A percentile compares a stretch with the other conserved stretches of the same genome.
Conservation (phyloP, 2,888 invertebrate genomes). For the Clanis bilineata region DNA sequence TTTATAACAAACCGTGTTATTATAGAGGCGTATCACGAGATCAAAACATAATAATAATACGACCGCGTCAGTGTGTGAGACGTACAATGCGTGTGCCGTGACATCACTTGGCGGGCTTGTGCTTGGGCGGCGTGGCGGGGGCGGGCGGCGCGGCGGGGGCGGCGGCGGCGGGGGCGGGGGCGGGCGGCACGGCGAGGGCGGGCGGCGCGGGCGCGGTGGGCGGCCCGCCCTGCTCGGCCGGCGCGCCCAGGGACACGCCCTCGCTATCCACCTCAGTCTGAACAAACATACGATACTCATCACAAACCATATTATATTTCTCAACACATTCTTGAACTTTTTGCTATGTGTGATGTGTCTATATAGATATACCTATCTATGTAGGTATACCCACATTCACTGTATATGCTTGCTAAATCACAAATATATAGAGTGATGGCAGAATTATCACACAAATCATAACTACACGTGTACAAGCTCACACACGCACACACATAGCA, state of each 20-base stretch:
- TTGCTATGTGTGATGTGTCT: too few species aligned
- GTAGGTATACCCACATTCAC: too few species aligned
- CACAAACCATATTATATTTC: background rate
- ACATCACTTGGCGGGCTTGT: constrained; percentile 74
- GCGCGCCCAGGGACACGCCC: constrained; percentile 74
- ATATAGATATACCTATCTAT: too few species aligned
- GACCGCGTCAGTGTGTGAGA: background rate
- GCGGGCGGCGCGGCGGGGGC: background rate
- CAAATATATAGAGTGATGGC: too few species aligned
- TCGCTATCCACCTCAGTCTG: constrained; percentile 79
- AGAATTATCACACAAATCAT: too few species aligned
- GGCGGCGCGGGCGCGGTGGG: constrained; percentile 53
- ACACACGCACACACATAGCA: too few species aligned
- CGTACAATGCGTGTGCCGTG: constrained; percentile 17
- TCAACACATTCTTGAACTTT: too few species aligned
- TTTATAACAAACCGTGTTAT: too few species aligned
- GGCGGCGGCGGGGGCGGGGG: background rate
- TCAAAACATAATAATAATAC: too few species aligned
- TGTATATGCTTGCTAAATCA: too few species aligned
- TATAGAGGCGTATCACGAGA: too few species aligned
- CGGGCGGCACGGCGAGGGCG: background rate
- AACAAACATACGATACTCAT: background rate
- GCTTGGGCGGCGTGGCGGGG: constrained; percentile 60
- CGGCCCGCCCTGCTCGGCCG: constrained; percentile 75
- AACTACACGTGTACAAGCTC: too few species aligned